phyloP scores from a whole-genome alignment of 1,140 invertebrate genomes.

The Drosophila nasuta region DNA sequence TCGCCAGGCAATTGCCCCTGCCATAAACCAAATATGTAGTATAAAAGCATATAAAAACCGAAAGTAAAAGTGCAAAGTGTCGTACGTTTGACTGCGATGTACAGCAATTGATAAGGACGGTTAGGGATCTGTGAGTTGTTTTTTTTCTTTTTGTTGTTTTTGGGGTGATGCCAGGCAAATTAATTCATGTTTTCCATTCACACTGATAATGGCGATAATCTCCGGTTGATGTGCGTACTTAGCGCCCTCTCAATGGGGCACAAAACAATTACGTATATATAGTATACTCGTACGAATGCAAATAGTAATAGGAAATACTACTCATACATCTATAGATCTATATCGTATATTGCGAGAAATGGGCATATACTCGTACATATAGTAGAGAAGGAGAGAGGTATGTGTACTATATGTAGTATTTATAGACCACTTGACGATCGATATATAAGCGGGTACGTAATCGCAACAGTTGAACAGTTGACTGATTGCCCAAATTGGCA shows the following conservation, averaged over 20 bases:
- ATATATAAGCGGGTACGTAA: conserved; percentile 4
- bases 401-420: conserved; percentile 25
- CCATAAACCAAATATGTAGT: not conserved
- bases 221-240: conserved; percentile 11
- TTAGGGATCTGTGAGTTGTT: conserved; percentile 2
- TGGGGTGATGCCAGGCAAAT: not conserved
- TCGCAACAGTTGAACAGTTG: conserved; percentile 2
- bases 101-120: conserved; percentile 25
- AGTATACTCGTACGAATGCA: not conserved
- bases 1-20: conserved; percentile 28
- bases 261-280: not conserved
- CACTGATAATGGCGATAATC: conserved; percentile 21
- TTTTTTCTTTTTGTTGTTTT: not conserved
- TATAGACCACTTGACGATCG: conserved; percentile 35
- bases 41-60: not conserved
- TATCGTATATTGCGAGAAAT: conserved; percentile 2
- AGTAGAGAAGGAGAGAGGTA: conserved; percentile 1
- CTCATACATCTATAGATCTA: not conserved
- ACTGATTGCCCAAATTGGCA: conserved; percentile 49
- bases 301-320: conserved; percentile 4
- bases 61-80: conserved; percentile 66
- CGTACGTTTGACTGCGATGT: conserved; percentile 9
- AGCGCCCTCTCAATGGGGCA: conserved; percentile 20
- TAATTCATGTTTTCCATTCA: conserved; percentile 23
- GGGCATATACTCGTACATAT: conserved; percentile 4